Evolutionary conservation across 2,888 invertebrate genomes (phyloP), one percentile per base, ranked within the genome.

Genomic region (Apodemia hepburni): DNA sequence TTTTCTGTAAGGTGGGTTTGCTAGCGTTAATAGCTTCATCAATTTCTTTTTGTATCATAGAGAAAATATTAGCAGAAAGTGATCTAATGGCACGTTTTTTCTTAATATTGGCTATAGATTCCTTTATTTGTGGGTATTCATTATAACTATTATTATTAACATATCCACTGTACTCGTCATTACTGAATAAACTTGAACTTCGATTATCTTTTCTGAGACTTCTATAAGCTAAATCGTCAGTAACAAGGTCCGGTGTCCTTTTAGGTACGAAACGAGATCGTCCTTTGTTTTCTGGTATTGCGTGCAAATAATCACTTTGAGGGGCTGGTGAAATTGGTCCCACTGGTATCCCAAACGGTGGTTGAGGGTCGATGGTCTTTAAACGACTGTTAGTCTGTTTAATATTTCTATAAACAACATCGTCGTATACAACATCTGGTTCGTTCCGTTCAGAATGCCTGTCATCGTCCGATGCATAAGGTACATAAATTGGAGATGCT

Each of bases 281-380:
- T 12, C 84, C 84, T 69, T 92, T 92, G 64, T 87, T 92, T 74
- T 93, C 93, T 3, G 96, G 95, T 15, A 93, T 93, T 1, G 95
- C 95, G 77, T 97, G 97, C 63, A 98, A 90, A 77, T 98, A 98
- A 80, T 98, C 97, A 71, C 95, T 96, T 66, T 95, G 94, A 0
- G 97, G 93, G 6, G 97, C 95, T 1, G 95, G 94, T 0, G 96
- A 93, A 27, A 97, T 95, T 12, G 97, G 97, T 2, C 97, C 96
- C 47, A 97, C 81, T 0, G 98, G 98, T 75, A 98, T 98, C 22
- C 98, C 98, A 79, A 98, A 98, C 1, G 96, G 97, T 47, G 97
- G 97, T 77, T 98, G 98, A 17, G 96, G 96, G 61, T 97, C 97
- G 3, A 94, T 77, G 7, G 95, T 93, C 79, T 94, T 95, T 54